phyloP scores from a whole-genome alignment of 1,140 invertebrate genomes.

The Tetragonula clypearis region DNA sequence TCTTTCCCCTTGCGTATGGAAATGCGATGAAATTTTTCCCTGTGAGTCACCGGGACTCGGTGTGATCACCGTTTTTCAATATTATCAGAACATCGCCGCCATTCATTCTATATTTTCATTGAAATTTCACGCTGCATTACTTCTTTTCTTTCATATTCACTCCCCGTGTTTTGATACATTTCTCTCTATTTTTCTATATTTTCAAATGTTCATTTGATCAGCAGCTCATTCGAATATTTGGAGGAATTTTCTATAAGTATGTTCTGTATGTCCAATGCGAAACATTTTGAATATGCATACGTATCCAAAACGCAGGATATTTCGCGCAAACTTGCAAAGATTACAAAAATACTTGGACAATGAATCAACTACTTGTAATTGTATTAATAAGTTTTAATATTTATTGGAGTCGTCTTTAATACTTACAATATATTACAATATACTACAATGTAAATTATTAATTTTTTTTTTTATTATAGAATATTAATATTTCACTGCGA shows the following conservation, averaged over 20 bases:
- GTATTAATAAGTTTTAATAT: background rate
- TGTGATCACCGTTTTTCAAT: slow-evolving; percentile 12
- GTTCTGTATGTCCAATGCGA: too few relatives aligned
- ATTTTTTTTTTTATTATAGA: too few relatives aligned
- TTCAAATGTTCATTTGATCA: background rate
- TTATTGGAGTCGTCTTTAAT: background rate
- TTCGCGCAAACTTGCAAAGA: too few relatives aligned
- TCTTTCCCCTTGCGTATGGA: background rate
- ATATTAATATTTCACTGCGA: too few relatives aligned
- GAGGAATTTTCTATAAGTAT: background rate
- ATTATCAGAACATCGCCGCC: background rate
- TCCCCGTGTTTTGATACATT: background rate
- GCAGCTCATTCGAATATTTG: background rate
- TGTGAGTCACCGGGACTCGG: background rate
- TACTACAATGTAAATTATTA: too few relatives aligned
- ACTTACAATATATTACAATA: too few relatives aligned
- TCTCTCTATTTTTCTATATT: background rate
- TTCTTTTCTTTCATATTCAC: background rate
- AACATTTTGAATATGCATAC: too few relatives aligned
- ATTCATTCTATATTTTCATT: slow-evolving; percentile 2
- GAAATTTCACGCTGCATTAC: background rate
- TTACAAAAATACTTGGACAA: background rate
- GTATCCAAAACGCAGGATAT: too few relatives aligned
- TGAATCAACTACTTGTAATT: background rate
- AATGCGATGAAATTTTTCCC: slow-evolving; percentile 26